Evolutionary conservation across 2,113 vertebrate species (phyloP).

Genomic region (Brienomyrus longianalis): DNA sequence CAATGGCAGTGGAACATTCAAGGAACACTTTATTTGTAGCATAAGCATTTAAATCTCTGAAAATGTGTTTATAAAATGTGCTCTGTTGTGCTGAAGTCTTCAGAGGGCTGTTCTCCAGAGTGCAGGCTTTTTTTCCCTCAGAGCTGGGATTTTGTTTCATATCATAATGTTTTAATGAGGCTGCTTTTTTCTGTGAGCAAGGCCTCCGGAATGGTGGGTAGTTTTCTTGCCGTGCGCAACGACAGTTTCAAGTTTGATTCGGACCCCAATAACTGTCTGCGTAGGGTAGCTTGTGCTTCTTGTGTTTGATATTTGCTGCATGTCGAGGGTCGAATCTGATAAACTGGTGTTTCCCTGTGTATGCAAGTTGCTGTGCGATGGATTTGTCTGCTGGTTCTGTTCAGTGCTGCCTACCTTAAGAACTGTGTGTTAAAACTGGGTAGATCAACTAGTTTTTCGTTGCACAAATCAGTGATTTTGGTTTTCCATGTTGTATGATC

Average conservation of each 20-base stretch:
- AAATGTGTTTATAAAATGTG: constrained; percentile 5
- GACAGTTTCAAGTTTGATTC: background rate
- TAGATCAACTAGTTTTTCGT: background rate
- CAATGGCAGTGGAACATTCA: background rate
- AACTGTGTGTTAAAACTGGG: background rate
- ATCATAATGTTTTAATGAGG: background rate
- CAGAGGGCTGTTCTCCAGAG: background rate
- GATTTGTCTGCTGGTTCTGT: background rate
- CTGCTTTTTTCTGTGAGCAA: background rate
- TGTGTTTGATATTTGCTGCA: background rate
- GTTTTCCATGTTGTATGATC: background rate
- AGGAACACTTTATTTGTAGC: constrained; percentile 1
- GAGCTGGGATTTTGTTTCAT: background rate
- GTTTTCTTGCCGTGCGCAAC: background rate
- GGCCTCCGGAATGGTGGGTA: background rate
- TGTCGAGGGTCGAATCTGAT: background rate
- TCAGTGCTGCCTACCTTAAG: background rate
- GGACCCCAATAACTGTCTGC: background rate
- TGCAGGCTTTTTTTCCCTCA: background rate
- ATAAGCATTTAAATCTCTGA: background rate
- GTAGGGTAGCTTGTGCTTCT: background rate
- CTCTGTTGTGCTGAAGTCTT: background rate
- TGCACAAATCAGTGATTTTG: background rate
- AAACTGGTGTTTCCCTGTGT: background rate
- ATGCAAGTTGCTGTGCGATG: background rate